Evolutionary conservation across 1,140 invertebrate genomes (phyloP).

Genomic region (Diorhabda sublineata): DNA sequence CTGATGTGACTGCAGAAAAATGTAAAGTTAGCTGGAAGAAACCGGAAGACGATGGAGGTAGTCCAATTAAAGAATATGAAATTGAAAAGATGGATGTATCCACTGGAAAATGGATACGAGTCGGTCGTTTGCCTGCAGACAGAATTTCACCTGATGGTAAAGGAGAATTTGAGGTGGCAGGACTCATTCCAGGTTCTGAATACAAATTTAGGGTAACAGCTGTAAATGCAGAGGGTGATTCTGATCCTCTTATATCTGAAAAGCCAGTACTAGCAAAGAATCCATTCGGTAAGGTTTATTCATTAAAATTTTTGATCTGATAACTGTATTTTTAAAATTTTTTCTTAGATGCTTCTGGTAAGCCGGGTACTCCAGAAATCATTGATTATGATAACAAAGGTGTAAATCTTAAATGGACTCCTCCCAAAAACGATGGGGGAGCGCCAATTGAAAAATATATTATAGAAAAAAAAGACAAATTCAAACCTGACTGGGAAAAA

Average conservation of each 20-base stretch:
- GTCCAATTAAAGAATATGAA: conserved; percentile 90
- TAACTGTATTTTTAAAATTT: background rate
- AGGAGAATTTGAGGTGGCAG: conserved; percentile 79
- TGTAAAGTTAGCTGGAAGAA: conserved; percentile 87
- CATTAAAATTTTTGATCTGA: background rate
- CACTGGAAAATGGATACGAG: conserved; percentile 85
- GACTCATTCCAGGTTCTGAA: conserved; percentile 84
- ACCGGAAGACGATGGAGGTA: conserved; percentile 89
- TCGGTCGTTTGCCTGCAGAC: conserved; percentile 71
- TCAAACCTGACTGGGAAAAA: conserved; percentile 75
- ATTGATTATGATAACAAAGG: conserved; percentile 91
- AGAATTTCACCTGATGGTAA: conserved; percentile 57
- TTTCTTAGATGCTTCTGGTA: conserved; percentile 70
- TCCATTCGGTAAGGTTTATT: conserved; percentile 76
- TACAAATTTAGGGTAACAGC: conserved; percentile 96
- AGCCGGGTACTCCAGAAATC: conserved; percentile 86
- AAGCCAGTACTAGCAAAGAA: conserved; percentile 88
- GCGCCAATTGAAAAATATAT: conserved; percentile 95
- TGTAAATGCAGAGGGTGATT: conserved; percentile 93
- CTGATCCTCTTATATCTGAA: conserved; percentile 85
- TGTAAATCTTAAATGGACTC: conserved; percentile 89
- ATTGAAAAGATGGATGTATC: conserved; percentile 91
- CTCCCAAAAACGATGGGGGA: conserved; percentile 90
- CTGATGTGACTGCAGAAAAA: conserved; percentile 79
- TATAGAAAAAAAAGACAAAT: conserved; percentile 92